A percentile compares a stretch with the other conserved stretches of the same genome.
phyloP scores from a whole-genome alignment of 2,888 invertebrate genomes.

The Apamea anceps region DNA sequence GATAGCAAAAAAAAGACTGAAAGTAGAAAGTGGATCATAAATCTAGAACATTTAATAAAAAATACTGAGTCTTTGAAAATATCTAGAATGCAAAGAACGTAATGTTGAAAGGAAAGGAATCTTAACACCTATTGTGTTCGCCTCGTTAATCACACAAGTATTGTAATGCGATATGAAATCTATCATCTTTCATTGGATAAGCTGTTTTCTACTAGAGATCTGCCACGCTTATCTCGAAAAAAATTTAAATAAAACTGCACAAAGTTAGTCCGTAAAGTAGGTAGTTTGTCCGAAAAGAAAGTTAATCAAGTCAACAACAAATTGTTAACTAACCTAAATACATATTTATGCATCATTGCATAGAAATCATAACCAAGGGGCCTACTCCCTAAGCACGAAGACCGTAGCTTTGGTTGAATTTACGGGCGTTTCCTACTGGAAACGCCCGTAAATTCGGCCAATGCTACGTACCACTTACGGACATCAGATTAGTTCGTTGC shows the following conservation, averaged over 20 bases:
- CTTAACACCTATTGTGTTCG: conserved; percentile 44
- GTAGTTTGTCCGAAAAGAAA: neutral
- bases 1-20: conserved; percentile 9
- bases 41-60: conserved; percentile 33
- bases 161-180: conserved; percentile 52
- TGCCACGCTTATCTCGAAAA: neutral
- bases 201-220: conserved; percentile 47
- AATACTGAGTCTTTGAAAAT: conserved; percentile 36
- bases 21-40: conserved; percentile 45
- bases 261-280: too few species aligned
- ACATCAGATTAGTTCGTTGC: too few species aligned
- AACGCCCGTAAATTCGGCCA: too few species aligned
- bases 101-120: conserved; percentile 37
- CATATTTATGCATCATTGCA: neutral
- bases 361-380: neutral
- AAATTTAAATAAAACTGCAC: neutral
- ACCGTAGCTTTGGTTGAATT: too few species aligned
- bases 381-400: too few species aligned
- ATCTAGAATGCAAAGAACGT: conserved; percentile 29
- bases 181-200: conserved; percentile 30
- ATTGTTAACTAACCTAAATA: neutral
- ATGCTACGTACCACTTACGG: too few species aligned
- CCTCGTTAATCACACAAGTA: conserved; percentile 44
- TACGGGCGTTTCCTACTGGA: too few species aligned
- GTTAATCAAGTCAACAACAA: neutral